Evolutionary conservation across 2,113 vertebrate species (phyloP), one percentile per base, ranked within the genome.

Genomic region (Acanthisitta chloris): DNA sequence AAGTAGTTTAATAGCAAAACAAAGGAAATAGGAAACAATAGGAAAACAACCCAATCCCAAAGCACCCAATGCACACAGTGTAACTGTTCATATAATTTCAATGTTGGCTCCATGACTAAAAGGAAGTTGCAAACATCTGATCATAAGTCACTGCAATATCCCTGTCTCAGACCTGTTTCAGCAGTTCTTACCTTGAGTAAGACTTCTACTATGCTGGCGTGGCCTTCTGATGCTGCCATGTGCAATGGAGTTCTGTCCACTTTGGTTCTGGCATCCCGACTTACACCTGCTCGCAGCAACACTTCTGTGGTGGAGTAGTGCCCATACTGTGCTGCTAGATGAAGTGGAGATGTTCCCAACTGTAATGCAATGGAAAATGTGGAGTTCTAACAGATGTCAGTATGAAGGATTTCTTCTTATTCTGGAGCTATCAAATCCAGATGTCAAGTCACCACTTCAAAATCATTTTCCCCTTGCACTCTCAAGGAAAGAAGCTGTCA

Each of bases 251-350:
- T 99, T 34, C 98, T 97, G 97, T 99, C 99, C 96, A 99, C 99
- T 96, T 99, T 99, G 78, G 99, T 99, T 93, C 98, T 98, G 88
- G 99, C 99, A 96, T 99, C 99, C 54, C 98, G 98, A 86, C 99
- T 99, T 25, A 99, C 99, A 29, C 99, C 99, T 24, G 99, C 98
- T 40, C 99, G 97, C 57, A 99, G 97, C 7, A 99, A 97, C 33
- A 99, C 99, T 82, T 99, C 99, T 3, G 98, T 99, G 90, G 98
- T 99, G 34, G 99, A 99, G 84, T 98, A 99, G 83, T 99, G 99
- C 11, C 98, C 98, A 23, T 98, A 98, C 71, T 99, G 98, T 55
- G 98, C 98, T 52, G 99, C 98, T 54, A 99, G 97, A 96, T 99
- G 99, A 83, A 99, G 98, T 5, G 98, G 99, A 94, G 99, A 99